phyloP scores from a whole-genome alignment of 2,113 vertebrate species.

The Pungitius pungitius region DNA sequence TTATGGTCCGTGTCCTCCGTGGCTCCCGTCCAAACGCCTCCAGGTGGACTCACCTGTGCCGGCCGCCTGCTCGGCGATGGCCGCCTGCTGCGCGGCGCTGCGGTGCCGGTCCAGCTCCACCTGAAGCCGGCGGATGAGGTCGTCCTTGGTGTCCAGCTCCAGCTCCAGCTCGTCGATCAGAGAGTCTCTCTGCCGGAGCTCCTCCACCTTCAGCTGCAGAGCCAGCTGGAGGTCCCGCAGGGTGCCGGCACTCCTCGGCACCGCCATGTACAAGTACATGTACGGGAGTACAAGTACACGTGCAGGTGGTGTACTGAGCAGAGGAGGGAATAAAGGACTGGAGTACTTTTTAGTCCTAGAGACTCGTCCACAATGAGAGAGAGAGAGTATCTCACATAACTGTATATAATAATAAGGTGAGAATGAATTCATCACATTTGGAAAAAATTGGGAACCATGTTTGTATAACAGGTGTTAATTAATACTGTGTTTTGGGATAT shows the following conservation, averaged over 20 bases:
- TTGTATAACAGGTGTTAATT: too few species aligned
- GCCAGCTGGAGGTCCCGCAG: conserved; percentile 80
- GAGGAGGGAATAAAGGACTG: too few species aligned
- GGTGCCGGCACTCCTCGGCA: conserved; percentile 58
- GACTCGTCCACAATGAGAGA: too few species aligned
- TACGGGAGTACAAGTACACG: neutral
- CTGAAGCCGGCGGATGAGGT: conserved; percentile 79
- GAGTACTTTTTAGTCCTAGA: too few species aligned
- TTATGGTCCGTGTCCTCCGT: too few species aligned
- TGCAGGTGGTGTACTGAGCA: neutral
- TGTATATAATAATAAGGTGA: too few species aligned
- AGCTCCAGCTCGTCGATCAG: conserved; percentile 82
- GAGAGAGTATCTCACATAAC: too few species aligned
- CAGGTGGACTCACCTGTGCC: conserved; percentile 43
- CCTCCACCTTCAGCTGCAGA: conserved; percentile 80
- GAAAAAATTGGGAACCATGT: too few species aligned
- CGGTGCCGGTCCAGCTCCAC: conserved; percentile 73
- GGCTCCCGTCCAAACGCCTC: neutral
- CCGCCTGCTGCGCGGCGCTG: neutral
- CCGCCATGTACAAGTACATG: conserved; percentile 29
- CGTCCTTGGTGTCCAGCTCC: conserved; percentile 81
- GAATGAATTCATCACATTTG: too few species aligned
- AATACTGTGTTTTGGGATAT: neutral
- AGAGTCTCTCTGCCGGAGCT: conserved; percentile 77
- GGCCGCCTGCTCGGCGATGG: neutral